Base-by-base conservation (phyloP, 2,888 invertebrate species). In the Perithous albicinctus region DNA sequence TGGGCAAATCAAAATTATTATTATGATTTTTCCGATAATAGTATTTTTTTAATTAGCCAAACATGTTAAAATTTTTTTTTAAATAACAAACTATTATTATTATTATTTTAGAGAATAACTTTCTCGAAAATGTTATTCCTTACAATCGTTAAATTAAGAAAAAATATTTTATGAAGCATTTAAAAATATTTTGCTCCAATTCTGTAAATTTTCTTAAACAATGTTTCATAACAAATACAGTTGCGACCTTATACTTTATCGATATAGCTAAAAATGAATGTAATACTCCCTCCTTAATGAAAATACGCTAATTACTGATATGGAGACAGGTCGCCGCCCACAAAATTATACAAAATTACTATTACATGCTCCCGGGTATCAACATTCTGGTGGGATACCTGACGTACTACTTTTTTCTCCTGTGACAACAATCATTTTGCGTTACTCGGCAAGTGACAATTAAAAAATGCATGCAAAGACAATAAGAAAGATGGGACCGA, bases 351-450 rank as follows among this genome's bases (percentile, higher is more conserved):
- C 2, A 32, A 15, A 59, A 59, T 18, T 32, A 35, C 32, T 32
- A 15, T 59, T 59, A 32, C 59, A 32, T 59, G 32, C 32, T 10
- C n/a, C 18, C 29, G 32, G 59, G 32, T 35, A 23, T 59, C 26
- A 56, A 15, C 29, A 29, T 56, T 29, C 56, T 7, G n/a, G 56
- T 18, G 29, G 12, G n/a, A 59, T 41, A 20, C 63, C 63, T 75
- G 54, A 80, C 69, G 79, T 35, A 32, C 59, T 63, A 56, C 15
- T 64, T 80, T 79, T 75, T 73, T 61, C 6, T 46, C 43, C 46
- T 32, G 48, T 43, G 41, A 46, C 46, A 18, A 73, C 51, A 79
- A 67, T 79, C 41, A 80, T 70, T 64, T 48, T 54, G 69, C 54
- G 48, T 75, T 75, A 75, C 32, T 15, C 29, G 29, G 41, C 59